Evolutionary conservation across 2,113 vertebrate genomes (phyloP), one percentile per base, ranked within the genome.

Genomic region (Poecile atricapillus): DNA sequence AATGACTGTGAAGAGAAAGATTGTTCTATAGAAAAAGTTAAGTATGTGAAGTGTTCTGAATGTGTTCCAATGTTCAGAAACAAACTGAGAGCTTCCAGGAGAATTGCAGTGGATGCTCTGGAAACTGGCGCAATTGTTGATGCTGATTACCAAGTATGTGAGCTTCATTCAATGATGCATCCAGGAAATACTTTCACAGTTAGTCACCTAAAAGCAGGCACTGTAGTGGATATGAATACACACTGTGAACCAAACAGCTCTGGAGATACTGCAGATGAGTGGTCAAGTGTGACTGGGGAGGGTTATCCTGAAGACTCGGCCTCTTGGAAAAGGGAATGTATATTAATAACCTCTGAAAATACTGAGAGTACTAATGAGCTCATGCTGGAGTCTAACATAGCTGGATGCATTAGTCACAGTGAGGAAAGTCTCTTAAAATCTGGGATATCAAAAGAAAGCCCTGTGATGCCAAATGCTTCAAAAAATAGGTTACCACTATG

Each of bases 1-100:
- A 27, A 41, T 22, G 95, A 89, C 28, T 93, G 91, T 8, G 96
- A 96, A 59, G 94, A 97, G 9, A 94, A 97, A 6, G 59, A 83
- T 6, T 27, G 17, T 59, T 52, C 49, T 16, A 1, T 88, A 43
- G 31, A 83, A 88, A 60, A 88, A 27, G 59, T 74, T 47, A 69
- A 24, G 12, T 46, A 7, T 37, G 4, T 67, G 9, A 41, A 91
- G 21, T 68, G 43, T 56, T 76, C 84, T 19, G 46, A 83, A 39
- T 31, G 30, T n/a, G 22, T 69, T 93, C 5, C 91, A 22, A 3
- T 52, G 55, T 43, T 92, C 68, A 47, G 22, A 82, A 87, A 76
- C 75, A 80, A 95, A 23, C 14, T 25, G n/a, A 37, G 22, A 63
- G 7, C 59, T 93, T 49, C 80, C 89, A 62, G 64, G 9, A 94